Percentiles rank a stretch among this genome's conserved stretches.
Evolutionary conservation across 2,797 vertebrate species (phyloP).

Genomic region (Rhodeus uyekii): DNA sequence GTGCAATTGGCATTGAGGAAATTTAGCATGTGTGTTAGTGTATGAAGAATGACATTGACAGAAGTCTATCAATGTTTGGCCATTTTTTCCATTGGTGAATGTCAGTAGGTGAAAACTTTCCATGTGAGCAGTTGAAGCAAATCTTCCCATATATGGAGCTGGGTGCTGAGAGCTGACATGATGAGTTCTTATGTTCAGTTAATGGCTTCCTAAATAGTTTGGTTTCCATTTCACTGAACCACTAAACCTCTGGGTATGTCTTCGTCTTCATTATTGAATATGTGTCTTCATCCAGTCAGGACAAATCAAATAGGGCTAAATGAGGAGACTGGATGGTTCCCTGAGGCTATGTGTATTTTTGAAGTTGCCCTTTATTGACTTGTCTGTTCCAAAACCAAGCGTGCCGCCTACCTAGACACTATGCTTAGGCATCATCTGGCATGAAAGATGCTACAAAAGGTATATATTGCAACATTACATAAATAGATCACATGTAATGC

Average conservation of each 20-base stretch:
- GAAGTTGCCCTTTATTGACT: not conserved
- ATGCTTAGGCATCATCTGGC: not conserved
- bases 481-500: not conserved
- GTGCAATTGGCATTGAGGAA: slow-evolving; percentile 31
- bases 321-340: slow-evolving; percentile 45
- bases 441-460: not conserved
- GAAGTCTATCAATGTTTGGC: slow-evolving; percentile 69
- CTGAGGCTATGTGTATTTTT: slow-evolving; percentile 29
- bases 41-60: slow-evolving; percentile 57
- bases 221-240: slow-evolving; percentile 73
- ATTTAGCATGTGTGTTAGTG: slow-evolving; percentile 43
- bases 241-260: slow-evolving; percentile 75
- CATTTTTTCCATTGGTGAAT: slow-evolving; percentile 61
- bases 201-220: slow-evolving; percentile 42
- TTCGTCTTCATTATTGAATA: slow-evolving; percentile 58
- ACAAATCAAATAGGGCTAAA: slow-evolving; percentile 41
- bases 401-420: not conserved
- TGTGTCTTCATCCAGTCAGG: slow-evolving; percentile 32
- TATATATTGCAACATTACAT: not conserved
- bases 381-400: not conserved
- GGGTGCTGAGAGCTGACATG: slow-evolving; percentile 46
- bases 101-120: slow-evolving; percentile 70
- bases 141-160: slow-evolving; percentile 75
- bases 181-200: slow-evolving; percentile 32
- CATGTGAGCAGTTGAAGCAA: slow-evolving; percentile 64